Percentiles rank a stretch among this genome's conserved stretches.
These are phyloP conservation scores for Paratilapia polleni DNA, from an alignment of 2,113 vertebrate genomes.

Conservation along the genomic window DNA sequence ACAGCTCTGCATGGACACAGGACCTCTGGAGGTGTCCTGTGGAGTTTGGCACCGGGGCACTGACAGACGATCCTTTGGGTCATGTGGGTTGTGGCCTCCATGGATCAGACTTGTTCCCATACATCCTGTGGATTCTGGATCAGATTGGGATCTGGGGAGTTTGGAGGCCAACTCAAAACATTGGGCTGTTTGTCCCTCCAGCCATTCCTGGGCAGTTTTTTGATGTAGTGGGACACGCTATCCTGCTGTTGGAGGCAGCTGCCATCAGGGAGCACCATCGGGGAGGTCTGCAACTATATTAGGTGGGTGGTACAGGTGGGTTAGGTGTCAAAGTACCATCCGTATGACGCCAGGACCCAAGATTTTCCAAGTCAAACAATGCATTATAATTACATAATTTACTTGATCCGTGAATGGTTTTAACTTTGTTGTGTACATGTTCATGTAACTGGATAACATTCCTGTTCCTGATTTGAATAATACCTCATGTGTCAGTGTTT, in stretches of 20 bases:
- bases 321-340: not conserved
- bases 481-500: not conserved
- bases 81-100: not conserved
- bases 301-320: not conserved
- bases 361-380: not conserved
- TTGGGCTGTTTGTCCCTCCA: not conserved
- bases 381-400: not conserved
- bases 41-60: not conserved
- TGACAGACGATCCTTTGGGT: not conserved
- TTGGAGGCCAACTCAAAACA: not conserved
- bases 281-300: not conserved
- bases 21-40: not conserved
- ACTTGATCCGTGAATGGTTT: not conserved
- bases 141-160: not conserved
- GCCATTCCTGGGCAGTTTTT: not conserved
- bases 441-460: no score
- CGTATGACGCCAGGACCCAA: not conserved
- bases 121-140: not conserved
- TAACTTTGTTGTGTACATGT: not conserved
- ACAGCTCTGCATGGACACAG: not conserved
- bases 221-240: not conserved
- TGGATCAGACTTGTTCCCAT: rapidly evolving
- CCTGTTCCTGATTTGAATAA: not conserved
- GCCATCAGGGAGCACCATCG: not conserved
- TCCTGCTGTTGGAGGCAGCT: not conserved